These are phyloP conservation scores for Fulica atra DNA, from an alignment of 2,113 vertebrate species.

Conservation along the genomic window DNA sequence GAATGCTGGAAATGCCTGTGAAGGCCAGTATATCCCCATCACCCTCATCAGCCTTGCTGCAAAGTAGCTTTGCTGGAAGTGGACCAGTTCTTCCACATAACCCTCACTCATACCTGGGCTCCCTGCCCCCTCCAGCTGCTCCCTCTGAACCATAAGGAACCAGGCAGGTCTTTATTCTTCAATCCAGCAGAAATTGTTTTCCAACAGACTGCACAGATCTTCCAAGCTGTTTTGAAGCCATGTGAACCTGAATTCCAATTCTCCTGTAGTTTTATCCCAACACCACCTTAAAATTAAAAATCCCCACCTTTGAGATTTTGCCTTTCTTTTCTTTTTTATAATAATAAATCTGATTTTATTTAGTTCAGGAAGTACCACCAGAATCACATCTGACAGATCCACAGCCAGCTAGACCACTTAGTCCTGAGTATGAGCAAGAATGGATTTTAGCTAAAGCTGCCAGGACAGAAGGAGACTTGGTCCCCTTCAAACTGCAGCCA, in stretches of 20 bases:
- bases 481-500: not conserved
- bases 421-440: not conserved
- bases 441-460: not conserved
- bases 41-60: accelerated
- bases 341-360: not conserved
- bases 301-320: not conserved
- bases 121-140: not conserved
- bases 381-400: not conserved
- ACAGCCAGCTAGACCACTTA: not conserved
- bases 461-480: not conserved
- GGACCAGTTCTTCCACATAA: accelerated
- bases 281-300: not conserved
- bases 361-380: not conserved
- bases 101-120: not conserved
- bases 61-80: not conserved
- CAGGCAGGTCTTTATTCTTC: not conserved
- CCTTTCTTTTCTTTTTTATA: no score
- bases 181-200: not conserved
- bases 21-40: not conserved
- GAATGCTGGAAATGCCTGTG: not conserved
- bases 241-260: not conserved
- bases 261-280: not conserved
- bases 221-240: not conserved
- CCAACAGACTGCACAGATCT: accelerated
- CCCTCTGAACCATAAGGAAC: no score